Evolutionary conservation across 1,140 invertebrate species (phyloP).

Genomic region (Akabosia matsudoensis): DNA sequence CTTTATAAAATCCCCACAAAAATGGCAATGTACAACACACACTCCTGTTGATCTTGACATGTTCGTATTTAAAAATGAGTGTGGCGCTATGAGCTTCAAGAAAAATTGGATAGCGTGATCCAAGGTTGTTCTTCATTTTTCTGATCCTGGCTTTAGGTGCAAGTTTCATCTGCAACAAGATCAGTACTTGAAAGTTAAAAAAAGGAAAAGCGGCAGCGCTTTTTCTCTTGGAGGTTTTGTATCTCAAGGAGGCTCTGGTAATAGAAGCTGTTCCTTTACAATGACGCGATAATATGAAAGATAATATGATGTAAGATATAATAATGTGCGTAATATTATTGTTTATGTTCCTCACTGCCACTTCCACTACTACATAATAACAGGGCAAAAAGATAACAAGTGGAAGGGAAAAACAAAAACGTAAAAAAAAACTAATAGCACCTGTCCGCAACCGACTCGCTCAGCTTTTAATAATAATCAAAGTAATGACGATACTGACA

Average conservation of each 20-base stretch:
- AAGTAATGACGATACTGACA: slow-evolving; percentile 22
- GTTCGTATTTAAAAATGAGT: not conserved
- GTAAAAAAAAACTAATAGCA: slow-evolving; percentile 18
- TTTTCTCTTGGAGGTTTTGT: not conserved
- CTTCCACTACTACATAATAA: not conserved
- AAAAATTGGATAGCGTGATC: slow-evolving; percentile 39
- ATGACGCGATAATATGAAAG: too few species aligned
- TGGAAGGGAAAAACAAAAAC: not conserved
- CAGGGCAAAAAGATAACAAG: slow-evolving; percentile 8
- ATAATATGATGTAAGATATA: not conserved
- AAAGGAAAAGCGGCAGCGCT: slow-evolving; percentile 4
- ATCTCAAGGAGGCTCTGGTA: not conserved
- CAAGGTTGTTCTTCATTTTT: slow-evolving; percentile 33
- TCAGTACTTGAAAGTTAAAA: too few species aligned
- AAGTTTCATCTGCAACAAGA: too few species aligned
- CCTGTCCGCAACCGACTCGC: slow-evolving; percentile 16
- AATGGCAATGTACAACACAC: not conserved
- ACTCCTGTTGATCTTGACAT: too few species aligned
- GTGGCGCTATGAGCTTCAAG: slow-evolving; percentile 21
- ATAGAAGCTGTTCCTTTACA: too few species aligned
- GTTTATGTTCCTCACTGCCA: slow-evolving; percentile 4
- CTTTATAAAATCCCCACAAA: too few species aligned
- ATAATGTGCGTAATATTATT: not conserved
- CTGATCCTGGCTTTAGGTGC: too few species aligned
- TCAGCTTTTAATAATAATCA: slow-evolving; percentile 24